Conservation (phyloP, 2,113 vertebrate species). For the Aptenodytes forsteri region DNA sequence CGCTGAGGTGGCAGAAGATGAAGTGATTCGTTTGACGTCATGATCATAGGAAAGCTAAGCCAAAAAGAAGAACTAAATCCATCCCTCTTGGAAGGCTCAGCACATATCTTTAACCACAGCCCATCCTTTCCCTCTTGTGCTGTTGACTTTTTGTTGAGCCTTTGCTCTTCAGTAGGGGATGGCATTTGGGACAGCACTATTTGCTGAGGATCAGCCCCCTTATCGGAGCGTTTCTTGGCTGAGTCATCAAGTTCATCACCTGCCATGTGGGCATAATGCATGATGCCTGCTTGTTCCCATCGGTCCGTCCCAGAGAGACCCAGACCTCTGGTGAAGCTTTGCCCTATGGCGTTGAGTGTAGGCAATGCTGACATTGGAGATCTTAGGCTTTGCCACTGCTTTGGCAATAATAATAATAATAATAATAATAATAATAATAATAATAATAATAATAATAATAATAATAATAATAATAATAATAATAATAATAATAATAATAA, state of each 20-base stretch:
- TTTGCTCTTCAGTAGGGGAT: neutral
- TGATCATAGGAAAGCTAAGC: neutral
- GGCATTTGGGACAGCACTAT: neutral
- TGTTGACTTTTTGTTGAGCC: neutral
- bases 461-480: neutral
- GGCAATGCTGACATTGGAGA: neutral
- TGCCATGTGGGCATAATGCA: neutral
- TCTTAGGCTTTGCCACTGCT: neutral
- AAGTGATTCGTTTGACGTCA: conserved; percentile 32
- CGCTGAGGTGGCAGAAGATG: conserved; percentile 33
- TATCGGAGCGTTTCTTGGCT: neutral
- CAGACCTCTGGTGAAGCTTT: neutral
- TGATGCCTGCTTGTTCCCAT: neutral
- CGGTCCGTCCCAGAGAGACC: neutral
- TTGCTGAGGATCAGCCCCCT: neutral
- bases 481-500: neutral
- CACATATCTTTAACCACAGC: conserved; percentile 23
- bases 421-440: neutral
- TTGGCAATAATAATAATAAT: neutral
- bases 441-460: neutral
- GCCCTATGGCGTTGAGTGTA: fast-evolving
- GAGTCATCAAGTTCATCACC: neutral
- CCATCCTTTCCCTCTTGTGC: neutral
- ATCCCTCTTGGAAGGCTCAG: conserved; percentile 21
- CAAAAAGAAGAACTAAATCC: conserved; percentile 14